Base-by-base conservation (phyloP, 2,888 invertebrate genomes). In the Volucella zonaria region DNA sequence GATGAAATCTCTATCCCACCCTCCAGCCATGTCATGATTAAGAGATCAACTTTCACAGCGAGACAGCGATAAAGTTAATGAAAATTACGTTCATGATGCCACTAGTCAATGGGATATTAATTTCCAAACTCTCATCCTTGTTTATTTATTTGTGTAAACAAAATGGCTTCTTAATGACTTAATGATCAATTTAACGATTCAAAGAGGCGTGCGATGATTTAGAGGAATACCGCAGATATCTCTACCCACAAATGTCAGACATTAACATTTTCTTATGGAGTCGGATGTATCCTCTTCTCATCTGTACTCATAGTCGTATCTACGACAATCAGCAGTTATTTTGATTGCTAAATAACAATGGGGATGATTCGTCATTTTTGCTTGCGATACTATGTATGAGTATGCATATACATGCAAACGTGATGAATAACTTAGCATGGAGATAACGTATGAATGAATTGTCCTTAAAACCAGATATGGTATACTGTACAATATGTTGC, bases 51-150 rank as follows among this genome's bases (percentile, higher is more conserved):
- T 47, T 42, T 40, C 31, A 40, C 51, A n/a, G 54, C 31, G 14
- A 14, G 49, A 8, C 38, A 31, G 42, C 42, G 59, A 76, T 76
- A 76, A 76, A 59, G 45, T 61, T 54, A 82, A 82, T 66, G 64
- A 76, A 76, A 71, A 82, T 76, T 66, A 82, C 70, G 52, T 54
- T 59, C 54, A 82, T 54, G 64, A 54, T 42, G 76, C 59, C 42
- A 61, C 49, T 71, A 66, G 42, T n/a, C 54, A 14, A 61, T 52
- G 56, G 51, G 14, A 73, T 52, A 70, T 75, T 58, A 23, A 64
- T 68, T 54, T 76, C 49, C n/a, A 15, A 18, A 38, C 56, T 38
- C 58, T 9, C 15, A 64, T 9, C n/a, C 18, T 23, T n/a, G 42
- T 11, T 10, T 43, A 23, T 14, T 31, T 14, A n/a, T 10, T 38